A percentile compares a stretch with the other conserved stretches of the same genome.
Conservation (phyloP, 2,888 invertebrate genomes). For the Silvanus unidentatus region DNA sequence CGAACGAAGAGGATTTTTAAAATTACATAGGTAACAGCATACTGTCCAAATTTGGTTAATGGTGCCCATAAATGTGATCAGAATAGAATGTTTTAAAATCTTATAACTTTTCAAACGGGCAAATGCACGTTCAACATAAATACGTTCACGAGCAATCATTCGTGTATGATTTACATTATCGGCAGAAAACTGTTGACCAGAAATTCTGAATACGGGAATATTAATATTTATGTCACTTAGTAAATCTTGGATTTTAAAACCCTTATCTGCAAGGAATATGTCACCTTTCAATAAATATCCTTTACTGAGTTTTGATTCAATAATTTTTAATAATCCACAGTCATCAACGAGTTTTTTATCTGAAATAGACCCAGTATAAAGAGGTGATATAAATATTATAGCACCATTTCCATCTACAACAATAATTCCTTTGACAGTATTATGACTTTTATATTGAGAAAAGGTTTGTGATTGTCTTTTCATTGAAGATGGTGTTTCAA, state of each 20-base stretch:
- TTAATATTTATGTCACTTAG: neutral
- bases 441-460: neutral
- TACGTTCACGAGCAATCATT: neutral
- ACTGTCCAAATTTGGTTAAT: neutral
- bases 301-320: neutral
- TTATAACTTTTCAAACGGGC: neutral
- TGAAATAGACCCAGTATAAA: slow-evolving; percentile 2
- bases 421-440: slow-evolving; percentile 1
- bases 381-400: neutral
- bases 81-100: neutral
- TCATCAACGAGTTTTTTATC: neutral
- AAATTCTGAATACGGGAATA: neutral
- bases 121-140: neutral
- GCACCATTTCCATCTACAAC: slow-evolving; percentile 1
- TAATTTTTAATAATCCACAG: neutral
- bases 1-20: neutral
- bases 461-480: neutral
- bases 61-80: neutral
- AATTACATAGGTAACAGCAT: neutral
- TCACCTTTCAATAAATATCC: neutral
- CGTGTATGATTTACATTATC: neutral
- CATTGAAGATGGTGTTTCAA: neutral
- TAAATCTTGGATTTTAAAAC: neutral
- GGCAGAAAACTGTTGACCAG: neutral
- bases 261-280: neutral